Percentiles rank a stretch among this genome's conserved stretches.
phyloP scores from a whole-genome alignment of 1,140 invertebrate genomes.

The Melipona quadrifasciata region DNA sequence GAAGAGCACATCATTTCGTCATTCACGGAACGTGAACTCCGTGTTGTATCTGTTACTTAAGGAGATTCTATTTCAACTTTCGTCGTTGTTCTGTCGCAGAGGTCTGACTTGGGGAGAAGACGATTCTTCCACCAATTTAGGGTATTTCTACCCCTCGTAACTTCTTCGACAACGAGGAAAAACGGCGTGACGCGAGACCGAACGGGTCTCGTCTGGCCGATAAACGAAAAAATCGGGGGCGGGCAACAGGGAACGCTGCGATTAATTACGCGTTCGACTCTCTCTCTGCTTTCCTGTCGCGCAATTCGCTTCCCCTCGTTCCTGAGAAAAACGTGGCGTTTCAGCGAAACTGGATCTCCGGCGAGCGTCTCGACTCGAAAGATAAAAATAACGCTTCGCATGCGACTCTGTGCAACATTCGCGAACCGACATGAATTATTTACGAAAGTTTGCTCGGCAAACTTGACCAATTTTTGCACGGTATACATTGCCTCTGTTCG shows the following conservation, averaged over 20 bases:
- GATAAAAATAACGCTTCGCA: background rate
- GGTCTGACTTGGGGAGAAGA: background rate
- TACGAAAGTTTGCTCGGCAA: background rate
- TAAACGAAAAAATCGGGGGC: background rate
- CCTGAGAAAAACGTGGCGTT: background rate
- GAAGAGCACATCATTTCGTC: too few relatives aligned
- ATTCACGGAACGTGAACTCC: too few relatives aligned
- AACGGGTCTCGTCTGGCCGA: background rate
- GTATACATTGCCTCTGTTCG: background rate
- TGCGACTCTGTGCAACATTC: background rate
- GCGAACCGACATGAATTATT: slow-evolving; percentile 11
- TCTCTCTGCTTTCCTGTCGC: background rate
- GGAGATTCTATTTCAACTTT: background rate
- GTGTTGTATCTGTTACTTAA: background rate
- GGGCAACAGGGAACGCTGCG: background rate
- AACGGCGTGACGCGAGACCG: background rate
- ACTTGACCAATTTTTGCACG: slow-evolving; percentile 9
- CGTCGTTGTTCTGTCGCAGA: background rate
- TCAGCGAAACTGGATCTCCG: background rate
- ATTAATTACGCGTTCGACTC: slow-evolving; percentile 1
- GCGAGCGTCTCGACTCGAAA: background rate
- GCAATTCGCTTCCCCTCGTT: background rate
- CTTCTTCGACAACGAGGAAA: background rate
- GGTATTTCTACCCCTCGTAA: background rate
- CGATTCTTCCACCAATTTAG: background rate